phyloP scores from a whole-genome alignment of 2,888 invertebrate genomes.

The Meteorus colon region DNA sequence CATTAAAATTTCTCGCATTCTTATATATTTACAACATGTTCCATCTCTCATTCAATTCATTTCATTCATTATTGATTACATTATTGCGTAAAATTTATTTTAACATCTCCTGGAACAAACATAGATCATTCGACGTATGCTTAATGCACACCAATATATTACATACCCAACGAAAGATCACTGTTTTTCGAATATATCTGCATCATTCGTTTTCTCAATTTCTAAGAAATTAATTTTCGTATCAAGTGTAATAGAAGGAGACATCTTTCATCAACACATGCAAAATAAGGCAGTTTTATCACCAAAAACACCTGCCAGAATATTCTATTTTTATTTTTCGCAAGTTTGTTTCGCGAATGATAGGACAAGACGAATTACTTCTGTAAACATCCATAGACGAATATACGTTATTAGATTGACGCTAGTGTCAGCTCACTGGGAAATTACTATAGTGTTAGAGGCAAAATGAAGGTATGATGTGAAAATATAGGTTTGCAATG shows the following conservation, averaged over 20 bases:
- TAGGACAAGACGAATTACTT: background rate
- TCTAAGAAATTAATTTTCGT: background rate
- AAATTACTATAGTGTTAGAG: background rate
- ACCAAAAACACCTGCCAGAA: background rate
- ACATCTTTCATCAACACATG: background rate
- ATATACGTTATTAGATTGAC: background rate
- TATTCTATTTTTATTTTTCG: background rate
- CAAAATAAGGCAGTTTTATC: background rate
- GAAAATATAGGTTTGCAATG: background rate
- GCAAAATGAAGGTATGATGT: background rate
- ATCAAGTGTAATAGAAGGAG: background rate
- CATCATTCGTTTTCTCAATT: constrained; percentile 14
- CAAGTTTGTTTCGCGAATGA: background rate
- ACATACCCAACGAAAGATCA: constrained; percentile 42
- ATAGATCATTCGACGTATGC: constrained; percentile 17
- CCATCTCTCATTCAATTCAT: constrained; percentile 25
- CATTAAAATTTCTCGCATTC: background rate
- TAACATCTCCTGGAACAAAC: background rate
- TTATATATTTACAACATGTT: background rate
- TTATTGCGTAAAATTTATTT: background rate
- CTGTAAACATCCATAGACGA: background rate
- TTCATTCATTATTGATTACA: constrained; percentile 25
- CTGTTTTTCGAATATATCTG: background rate
- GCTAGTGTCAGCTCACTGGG: background rate
- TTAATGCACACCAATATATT: constrained; percentile 37